phyloP scores from a whole-genome alignment of 2,888 invertebrate genomes.

The Aplocera efformata region DNA sequence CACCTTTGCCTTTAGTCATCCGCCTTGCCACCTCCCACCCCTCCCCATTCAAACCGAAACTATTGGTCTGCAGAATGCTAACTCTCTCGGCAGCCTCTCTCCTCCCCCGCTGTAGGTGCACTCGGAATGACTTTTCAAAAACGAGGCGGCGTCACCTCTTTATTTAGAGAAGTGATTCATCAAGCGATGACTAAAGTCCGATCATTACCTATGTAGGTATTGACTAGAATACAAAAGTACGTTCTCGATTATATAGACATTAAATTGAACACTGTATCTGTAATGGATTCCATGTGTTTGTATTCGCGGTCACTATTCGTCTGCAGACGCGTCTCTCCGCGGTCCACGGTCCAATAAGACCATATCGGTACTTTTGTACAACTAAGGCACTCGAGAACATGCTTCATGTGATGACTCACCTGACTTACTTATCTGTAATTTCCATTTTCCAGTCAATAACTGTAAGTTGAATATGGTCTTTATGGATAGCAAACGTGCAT shows the following conservation, averaged over 20 bases:
- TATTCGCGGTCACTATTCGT: slow-evolving; percentile 38
- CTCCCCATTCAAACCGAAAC: slow-evolving; percentile 27
- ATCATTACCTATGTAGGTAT: slow-evolving; percentile 2
- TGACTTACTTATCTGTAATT: no score
- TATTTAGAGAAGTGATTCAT: slow-evolving; percentile 24
- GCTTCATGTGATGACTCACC: no score
- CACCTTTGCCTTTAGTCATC: slow-evolving; percentile 33
- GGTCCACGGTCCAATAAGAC: slow-evolving; percentile 1
- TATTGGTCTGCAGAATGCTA: slow-evolving; percentile 18
- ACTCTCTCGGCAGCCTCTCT: slow-evolving; percentile 21
- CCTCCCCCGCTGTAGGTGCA: slow-evolving; percentile 7
- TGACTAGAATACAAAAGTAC: neutral
- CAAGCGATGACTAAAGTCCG: slow-evolving; percentile 22
- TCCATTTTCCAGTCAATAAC: no score
- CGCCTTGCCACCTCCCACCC: slow-evolving; percentile 4
- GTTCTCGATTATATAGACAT: no score
- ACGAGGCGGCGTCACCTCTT: slow-evolving; percentile 15
- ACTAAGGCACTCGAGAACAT: no score
- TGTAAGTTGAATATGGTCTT: no score
- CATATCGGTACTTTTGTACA: slow-evolving; percentile 1
- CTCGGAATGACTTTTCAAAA: slow-evolving; percentile 12
- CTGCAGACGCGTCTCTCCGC: slow-evolving; percentile 42
- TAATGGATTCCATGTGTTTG: slow-evolving; percentile 1
- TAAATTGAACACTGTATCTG: no score
- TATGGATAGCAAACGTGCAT: no score